Percentiles rank a stretch among this genome's conserved stretches.
Conservation (phyloP, 2,888 invertebrate genomes). For the Teleiodes luculella region DNA sequence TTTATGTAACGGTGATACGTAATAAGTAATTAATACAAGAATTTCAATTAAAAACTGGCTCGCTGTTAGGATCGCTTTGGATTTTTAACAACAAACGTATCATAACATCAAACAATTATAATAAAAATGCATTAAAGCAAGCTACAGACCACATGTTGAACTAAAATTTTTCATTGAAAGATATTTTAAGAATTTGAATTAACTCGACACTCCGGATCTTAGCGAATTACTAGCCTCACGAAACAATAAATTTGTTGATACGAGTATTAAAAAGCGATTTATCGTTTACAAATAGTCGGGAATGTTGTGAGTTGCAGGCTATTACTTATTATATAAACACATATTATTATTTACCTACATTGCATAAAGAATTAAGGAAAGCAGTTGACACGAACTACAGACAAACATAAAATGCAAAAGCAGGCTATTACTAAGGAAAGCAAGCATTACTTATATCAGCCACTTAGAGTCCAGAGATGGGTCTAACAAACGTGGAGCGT, state of each 20-base stretch:
- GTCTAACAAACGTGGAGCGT: constrained; percentile 38
- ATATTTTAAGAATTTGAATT: not conserved
- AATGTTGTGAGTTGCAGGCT: not conserved
- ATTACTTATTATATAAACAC: not conserved
- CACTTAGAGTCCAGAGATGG: constrained; percentile 59
- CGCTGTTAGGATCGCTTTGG: no score
- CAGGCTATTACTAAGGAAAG: constrained; percentile 3
- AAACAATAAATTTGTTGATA: constrained; percentile 18
- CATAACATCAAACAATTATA: not conserved
- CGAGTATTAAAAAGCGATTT: constrained; percentile 20
- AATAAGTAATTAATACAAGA: no score
- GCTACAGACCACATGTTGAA: not conserved
- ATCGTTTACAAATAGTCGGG: not conserved
- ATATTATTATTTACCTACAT: not conserved
- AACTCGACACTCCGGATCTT: constrained; percentile 8
- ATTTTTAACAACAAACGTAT: not conserved
- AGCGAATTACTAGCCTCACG: constrained; percentile 20
- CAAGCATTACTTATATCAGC: constrained; percentile 11
- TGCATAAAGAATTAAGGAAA: not conserved
- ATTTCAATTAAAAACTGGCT: no score
- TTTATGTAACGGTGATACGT: no score
- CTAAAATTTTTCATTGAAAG: not conserved
- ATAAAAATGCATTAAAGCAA: no score
- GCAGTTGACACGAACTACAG: not conserved
- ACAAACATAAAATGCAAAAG: constrained; percentile 1